These are phyloP conservation scores for Flexamia atlantica DNA, from an alignment of 2,888 invertebrate genomes.

Conservation along the genomic window DNA sequence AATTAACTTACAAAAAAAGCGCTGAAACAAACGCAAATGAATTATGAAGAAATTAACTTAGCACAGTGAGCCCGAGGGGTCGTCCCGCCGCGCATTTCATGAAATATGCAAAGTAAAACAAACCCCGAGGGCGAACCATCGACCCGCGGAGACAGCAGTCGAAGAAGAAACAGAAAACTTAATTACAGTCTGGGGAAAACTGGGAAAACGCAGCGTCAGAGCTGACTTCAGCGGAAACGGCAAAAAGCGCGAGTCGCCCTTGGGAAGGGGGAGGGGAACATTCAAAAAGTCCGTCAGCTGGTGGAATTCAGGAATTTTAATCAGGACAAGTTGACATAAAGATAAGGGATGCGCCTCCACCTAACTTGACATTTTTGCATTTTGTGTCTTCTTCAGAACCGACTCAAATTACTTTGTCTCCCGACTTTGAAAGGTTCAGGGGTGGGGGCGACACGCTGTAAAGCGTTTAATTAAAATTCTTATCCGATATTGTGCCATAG, in stretches of 20 bases:
- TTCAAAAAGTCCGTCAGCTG: conserved; percentile 51
- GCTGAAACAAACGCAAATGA: too few relatives aligned
- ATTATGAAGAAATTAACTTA: too few relatives aligned
- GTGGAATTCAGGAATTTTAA: conserved; percentile 28
- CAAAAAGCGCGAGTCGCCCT: neutral
- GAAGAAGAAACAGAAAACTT: conserved; percentile 9
- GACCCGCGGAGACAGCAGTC: neutral
- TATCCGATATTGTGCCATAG: neutral
- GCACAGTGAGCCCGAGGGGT: too few relatives aligned
- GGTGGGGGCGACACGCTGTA: neutral
- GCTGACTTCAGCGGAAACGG: neutral
- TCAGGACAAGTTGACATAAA: conserved; percentile 41
- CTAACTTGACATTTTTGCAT: conserved; percentile 41
- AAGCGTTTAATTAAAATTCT: conserved; percentile 34
- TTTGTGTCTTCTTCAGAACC: conserved; percentile 34
- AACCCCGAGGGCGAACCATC: neutral
- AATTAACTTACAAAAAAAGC: too few relatives aligned
- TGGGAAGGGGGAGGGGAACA: conserved; percentile 9
- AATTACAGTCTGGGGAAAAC: conserved; percentile 12
- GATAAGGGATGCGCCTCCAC: neutral
- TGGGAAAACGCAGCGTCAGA: conserved; percentile 22
- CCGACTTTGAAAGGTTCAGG: conserved; percentile 5
- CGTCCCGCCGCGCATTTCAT: neutral
- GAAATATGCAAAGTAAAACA: neutral
- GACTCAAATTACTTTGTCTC: conserved; percentile 17